Evolutionary conservation across 2,888 invertebrate genomes (phyloP).

Genomic region (Gastrophysa polygoni): DNA sequence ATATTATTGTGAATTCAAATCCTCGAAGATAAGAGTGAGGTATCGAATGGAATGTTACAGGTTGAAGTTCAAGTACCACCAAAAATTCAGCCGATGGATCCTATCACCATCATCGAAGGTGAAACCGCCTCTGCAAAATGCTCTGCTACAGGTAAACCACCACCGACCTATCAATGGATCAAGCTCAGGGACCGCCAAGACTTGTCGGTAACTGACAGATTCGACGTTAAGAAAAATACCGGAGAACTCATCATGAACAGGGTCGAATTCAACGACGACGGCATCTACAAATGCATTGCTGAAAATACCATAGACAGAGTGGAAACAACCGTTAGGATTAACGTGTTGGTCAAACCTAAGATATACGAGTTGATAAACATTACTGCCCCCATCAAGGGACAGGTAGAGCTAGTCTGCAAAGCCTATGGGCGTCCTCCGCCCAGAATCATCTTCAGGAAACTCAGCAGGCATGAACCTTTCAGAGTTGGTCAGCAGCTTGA

Average conservation of each 20-base stretch:
- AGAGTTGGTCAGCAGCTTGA: constrained; percentile 69
- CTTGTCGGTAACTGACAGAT: constrained; percentile 70
- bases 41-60: too few relatives aligned
- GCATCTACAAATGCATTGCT: constrained; percentile 81
- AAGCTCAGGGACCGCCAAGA: constrained; percentile 75
- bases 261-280: constrained; percentile 78
- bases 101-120: constrained; percentile 77
- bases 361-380: constrained; percentile 79
- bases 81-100: constrained; percentile 68
- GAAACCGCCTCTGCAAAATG: constrained; percentile 78
- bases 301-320: constrained; percentile 78
- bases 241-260: constrained; percentile 76
- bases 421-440: constrained; percentile 84
- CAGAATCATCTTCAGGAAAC: constrained; percentile 77
- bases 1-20: too few relatives aligned
- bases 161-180: constrained; percentile 84
- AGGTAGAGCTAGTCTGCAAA: constrained; percentile 74
- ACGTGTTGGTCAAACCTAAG: constrained; percentile 76
- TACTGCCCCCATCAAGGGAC: constrained; percentile 68
- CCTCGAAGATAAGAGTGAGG: too few relatives aligned
- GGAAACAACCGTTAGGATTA: constrained; percentile 71
- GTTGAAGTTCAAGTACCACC: constrained; percentile 77
- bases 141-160: constrained; percentile 82
- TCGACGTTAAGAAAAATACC: constrained; percentile 71
- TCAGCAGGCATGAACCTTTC: constrained; percentile 69